phyloP scores from a whole-genome alignment of 2,797 vertebrate genomes.

The Synanceia verrucosa region DNA sequence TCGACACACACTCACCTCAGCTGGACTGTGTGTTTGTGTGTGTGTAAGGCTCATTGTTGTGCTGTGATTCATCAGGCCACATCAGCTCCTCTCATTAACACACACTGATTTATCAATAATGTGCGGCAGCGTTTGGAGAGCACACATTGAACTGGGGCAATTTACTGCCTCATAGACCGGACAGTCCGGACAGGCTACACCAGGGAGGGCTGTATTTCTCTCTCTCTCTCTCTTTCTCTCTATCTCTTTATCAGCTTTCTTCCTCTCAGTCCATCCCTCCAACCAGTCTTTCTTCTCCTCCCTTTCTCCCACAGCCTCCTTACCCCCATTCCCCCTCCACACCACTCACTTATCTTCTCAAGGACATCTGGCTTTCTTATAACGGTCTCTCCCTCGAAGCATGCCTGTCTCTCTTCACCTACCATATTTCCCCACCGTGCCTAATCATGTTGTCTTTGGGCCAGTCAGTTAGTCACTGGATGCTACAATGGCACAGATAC shows the following conservation, averaged over 20 bases:
- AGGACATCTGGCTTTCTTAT: constrained; percentile 69
- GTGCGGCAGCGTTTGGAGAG: constrained; percentile 60
- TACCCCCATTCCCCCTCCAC: background rate
- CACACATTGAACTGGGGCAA: constrained; percentile 59
- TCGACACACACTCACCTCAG: background rate
- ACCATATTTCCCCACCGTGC: constrained; percentile 30
- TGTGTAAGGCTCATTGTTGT: constrained; percentile 50
- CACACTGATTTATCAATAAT: constrained; percentile 79
- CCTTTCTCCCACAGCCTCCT: constrained; percentile 23
- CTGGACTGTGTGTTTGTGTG: constrained; percentile 4
- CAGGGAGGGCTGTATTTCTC: constrained; percentile 42
- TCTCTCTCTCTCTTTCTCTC: constrained; percentile 23
- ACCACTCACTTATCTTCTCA: constrained; percentile 67
- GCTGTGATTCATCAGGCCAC: constrained; percentile 69
- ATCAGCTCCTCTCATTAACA: constrained; percentile 74
- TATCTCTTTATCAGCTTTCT: constrained; percentile 30
- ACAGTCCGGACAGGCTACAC: constrained; percentile 41
- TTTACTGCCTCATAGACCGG: constrained; percentile 67
- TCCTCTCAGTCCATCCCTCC: constrained; percentile 7
- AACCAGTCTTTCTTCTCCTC: background rate
- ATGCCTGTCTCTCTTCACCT: constrained; percentile 28
- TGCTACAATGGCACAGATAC: constrained; percentile 25
- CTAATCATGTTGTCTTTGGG: constrained; percentile 56
- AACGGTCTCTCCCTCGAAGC: constrained; percentile 13
- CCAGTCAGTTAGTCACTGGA: constrained; percentile 41